Evolutionary conservation across 2,888 invertebrate species (phyloP), one percentile per base, ranked within the genome.

Genomic region (Galerucella calmariensis): DNA sequence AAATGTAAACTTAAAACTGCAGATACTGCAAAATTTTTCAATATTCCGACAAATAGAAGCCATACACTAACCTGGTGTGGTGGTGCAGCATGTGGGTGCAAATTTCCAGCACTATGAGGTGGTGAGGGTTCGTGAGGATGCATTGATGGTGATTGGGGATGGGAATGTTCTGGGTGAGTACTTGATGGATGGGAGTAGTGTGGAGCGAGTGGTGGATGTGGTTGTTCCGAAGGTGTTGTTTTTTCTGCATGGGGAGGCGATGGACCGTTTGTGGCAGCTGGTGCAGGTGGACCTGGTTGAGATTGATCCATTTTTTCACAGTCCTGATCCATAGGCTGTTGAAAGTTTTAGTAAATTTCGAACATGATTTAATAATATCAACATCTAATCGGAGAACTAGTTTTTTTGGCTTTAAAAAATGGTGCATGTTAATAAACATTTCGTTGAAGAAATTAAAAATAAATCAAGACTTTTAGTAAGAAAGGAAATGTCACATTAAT

Each of bases 271-370:
- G 78, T 61, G 35, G 75, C 74, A 16, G 78, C 78, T 12, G 75
- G 78, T 14, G 61, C 65, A 10, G 75, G 62, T 56, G 72, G 48
- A 69, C 69, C 61, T 56, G 72, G 73, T 11, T 68, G 75, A 16
- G 76, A 35, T 59, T 71, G 67, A 14, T 77, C 79, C 35, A 74
- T 67, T 69, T 77, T 77, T 16, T 75, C 75, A 12, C 78, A 72
- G 58, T 80, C 81, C 71, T 79, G 81, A 62, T 80, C 80, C 81
- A 81, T 81, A 3, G 80, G 81, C 81, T 81, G 59, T 61, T 56
- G 46, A 67, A 24, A 59, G 46, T 59, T 35, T 16, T 68, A 35
- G 56, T 16, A 20, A 56, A 56, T 6, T n/a, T 56, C 20, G n/a
- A 16, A 56, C 16, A 16, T 9, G 10, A 14, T 69, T 27, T 44